Evolutionary conservation across 2,113 vertebrate species (phyloP).

Genomic region (Phasianus colchicus): DNA sequence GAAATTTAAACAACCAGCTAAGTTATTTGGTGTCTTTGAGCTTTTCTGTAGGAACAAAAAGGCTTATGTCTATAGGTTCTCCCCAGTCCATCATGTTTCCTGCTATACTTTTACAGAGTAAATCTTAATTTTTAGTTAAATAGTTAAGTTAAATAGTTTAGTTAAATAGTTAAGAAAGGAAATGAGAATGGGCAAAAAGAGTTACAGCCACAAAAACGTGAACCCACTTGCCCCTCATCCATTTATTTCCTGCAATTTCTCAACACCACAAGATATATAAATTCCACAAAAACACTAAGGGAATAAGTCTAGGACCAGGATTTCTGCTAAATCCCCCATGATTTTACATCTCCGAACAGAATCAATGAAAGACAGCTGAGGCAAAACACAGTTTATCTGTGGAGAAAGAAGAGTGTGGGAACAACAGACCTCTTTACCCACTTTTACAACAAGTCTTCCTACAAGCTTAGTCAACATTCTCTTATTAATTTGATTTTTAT

Average conservation of each 20-base stretch:
- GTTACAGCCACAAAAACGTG: background rate
- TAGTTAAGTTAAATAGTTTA: background rate
- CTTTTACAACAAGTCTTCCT: background rate
- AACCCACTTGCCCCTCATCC: background rate
- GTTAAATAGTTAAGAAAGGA: background rate
- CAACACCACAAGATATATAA: background rate
- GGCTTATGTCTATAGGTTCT: background rate
- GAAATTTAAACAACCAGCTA: background rate
- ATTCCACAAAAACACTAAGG: background rate
- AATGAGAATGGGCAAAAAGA: background rate
- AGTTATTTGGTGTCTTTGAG: background rate
- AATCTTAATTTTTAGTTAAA: background rate
- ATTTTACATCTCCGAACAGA: background rate
- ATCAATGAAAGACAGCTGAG: background rate
- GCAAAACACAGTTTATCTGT: background rate
- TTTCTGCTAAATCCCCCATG: background rate
- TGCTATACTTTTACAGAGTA: background rate
- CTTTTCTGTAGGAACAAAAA: background rate
- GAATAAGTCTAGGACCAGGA: background rate
- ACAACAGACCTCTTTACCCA: background rate
- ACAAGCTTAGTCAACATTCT: background rate
- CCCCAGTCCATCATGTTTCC: background rate
- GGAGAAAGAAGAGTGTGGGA: background rate
- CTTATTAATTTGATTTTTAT: slow-evolving; percentile 20
- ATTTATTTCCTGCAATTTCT: background rate